Evolutionary conservation across 2,113 vertebrate genomes (phyloP).

Genomic region (Rana temporaria): DNA sequence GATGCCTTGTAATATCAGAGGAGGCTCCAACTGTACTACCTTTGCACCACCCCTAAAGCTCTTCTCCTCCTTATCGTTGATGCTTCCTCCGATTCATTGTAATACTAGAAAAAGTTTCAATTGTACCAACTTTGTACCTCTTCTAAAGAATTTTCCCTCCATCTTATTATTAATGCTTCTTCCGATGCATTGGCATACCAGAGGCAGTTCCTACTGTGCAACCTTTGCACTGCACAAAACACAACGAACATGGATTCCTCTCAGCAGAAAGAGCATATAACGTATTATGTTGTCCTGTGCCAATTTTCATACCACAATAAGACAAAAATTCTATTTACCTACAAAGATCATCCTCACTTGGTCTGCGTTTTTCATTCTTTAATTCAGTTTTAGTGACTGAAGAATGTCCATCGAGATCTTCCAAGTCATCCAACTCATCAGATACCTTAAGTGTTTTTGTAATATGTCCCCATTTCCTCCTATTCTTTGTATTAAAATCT

Average conservation of each 20-base stretch:
- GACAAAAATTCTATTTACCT: conserved; percentile 70
- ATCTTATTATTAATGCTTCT: too few relatives aligned
- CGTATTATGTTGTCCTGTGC: too few relatives aligned
- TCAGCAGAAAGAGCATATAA: not conserved
- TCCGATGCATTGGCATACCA: too few relatives aligned
- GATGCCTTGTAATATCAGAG: too few relatives aligned
- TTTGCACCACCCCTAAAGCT: too few relatives aligned
- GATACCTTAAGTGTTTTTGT: conserved; percentile 76
- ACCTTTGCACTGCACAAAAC: not conserved
- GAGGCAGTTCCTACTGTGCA: too few relatives aligned
- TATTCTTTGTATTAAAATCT: conserved; percentile 79
- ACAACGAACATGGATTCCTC: not conserved
- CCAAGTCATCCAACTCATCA: conserved; percentile 87
- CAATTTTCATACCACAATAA: not conserved
- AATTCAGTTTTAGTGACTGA: conserved; percentile 72
- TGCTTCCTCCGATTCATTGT: too few relatives aligned
- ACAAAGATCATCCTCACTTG: conserved; percentile 74
- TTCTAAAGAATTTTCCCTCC: too few relatives aligned
- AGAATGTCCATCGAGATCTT: conserved; percentile 75
- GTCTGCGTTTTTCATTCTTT: conserved; percentile 77
- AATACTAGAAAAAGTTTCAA: too few relatives aligned
- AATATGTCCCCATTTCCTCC: conserved; percentile 84
- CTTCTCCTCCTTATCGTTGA: too few relatives aligned
- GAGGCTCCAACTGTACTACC: too few relatives aligned
- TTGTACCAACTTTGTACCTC: too few relatives aligned